Conservation (phyloP, 2,113 vertebrate species). For the Microcebus jonahi region DNA sequence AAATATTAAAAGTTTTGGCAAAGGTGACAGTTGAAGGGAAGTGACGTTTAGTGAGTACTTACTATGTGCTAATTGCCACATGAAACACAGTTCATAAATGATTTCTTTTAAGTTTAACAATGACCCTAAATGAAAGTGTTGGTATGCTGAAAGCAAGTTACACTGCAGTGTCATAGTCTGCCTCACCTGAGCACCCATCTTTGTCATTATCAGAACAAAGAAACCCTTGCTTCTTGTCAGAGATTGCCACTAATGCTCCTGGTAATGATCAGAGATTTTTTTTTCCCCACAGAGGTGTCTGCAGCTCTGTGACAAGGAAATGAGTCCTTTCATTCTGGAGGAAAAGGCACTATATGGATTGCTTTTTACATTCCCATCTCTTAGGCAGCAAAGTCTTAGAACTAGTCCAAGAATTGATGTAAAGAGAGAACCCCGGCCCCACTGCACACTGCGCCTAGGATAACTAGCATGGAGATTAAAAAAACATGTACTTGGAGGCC, state of each 20-base stretch:
- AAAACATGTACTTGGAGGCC: neutral
- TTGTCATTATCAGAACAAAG: conserved; percentile 78
- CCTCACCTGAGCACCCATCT: conserved; percentile 55
- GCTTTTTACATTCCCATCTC: conserved; percentile 57
- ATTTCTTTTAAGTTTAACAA: neutral
- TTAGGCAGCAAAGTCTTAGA: conserved; percentile 35
- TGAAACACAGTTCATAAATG: neutral
- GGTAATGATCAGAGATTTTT: conserved; percentile 68
- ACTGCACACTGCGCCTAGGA: neutral
- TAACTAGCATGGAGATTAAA: neutral
- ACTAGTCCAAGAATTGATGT: neutral
- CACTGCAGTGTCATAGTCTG: neutral
- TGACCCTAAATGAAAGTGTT: neutral
- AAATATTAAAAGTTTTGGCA: conserved; percentile 56
- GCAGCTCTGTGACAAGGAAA: conserved; percentile 74
- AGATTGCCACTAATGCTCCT: conserved; percentile 71
- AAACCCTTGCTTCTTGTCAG: conserved; percentile 66
- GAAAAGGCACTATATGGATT: conserved; percentile 73
- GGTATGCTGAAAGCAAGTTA: conserved; percentile 56
- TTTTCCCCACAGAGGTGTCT: conserved; percentile 53
- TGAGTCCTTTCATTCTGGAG: conserved; percentile 72
- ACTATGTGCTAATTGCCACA: conserved; percentile 48
- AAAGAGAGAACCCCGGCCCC: neutral
- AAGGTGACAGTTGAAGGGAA: conserved; percentile 14
- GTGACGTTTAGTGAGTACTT: conserved; percentile 35